These are phyloP conservation scores for Darevskia nairensis DNA, from an alignment of 2,797 vertebrate species.

Conservation along the genomic window DNA sequence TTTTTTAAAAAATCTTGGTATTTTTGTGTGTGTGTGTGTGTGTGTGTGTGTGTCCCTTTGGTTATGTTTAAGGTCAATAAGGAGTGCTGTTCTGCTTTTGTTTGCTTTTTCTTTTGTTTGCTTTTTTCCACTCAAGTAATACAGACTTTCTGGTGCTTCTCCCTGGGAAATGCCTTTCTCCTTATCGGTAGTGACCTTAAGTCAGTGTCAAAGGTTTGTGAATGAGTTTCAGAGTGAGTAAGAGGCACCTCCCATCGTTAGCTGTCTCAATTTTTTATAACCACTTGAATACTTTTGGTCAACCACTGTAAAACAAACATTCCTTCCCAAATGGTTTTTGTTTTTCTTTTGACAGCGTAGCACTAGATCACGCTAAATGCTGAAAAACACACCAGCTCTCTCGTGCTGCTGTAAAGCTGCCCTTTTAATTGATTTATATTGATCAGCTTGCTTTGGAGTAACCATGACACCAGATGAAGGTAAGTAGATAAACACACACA, in stretches of 20 bases:
- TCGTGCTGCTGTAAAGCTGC: conserved; percentile 62
- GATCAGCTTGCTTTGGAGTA: conserved; percentile 62
- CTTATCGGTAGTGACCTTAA: conserved; percentile 62
- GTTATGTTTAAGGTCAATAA: background rate
- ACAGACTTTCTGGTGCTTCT: conserved; percentile 46
- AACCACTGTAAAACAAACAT: conserved; percentile 87
- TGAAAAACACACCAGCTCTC: conserved; percentile 73
- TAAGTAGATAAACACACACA: background rate
- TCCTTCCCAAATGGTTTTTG: conserved; percentile 84
- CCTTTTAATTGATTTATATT: conserved; percentile 71
- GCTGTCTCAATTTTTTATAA: conserved; percentile 82
- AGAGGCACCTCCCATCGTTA: conserved; percentile 78
- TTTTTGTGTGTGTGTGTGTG: conserved; percentile 4
- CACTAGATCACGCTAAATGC: conserved; percentile 81
- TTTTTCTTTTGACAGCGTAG: conserved; percentile 81
- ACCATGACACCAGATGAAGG: conserved; percentile 45
- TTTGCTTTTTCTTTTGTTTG: conserved; percentile 9
- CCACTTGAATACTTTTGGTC: conserved; percentile 85
- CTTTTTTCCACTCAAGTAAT: conserved; percentile 36
- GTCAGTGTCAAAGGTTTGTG: conserved; percentile 74
- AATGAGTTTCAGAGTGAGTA: conserved; percentile 77
- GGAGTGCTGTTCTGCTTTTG: conserved; percentile 14
- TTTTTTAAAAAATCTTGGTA: background rate
- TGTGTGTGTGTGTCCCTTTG: conserved; percentile 10
- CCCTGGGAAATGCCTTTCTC: conserved; percentile 51